Conservation (phyloP, 2,888 invertebrate species). For the Dynastes grantii region DNA sequence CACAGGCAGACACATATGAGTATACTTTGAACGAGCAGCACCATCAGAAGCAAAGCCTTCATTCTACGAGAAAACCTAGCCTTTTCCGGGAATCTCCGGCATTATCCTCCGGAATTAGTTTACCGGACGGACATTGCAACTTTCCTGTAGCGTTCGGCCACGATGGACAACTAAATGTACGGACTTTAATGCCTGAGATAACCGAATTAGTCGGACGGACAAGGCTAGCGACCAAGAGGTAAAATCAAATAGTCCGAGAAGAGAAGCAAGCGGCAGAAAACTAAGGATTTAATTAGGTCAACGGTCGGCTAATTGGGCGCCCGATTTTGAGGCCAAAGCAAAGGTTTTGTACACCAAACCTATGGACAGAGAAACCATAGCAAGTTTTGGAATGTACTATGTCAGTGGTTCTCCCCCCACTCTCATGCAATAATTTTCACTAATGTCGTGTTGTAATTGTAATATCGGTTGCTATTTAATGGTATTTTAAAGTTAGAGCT, state of each 20-base stretch:
- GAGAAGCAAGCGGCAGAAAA: slow-evolving; percentile 15
- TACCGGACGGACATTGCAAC: neutral
- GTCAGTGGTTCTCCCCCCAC: too few relatives aligned
- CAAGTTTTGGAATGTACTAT: too few relatives aligned
- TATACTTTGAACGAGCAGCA: neutral
- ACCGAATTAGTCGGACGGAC: slow-evolving; percentile 26
- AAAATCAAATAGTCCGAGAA: slow-evolving; percentile 32
- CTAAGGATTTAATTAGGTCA: slow-evolving; percentile 29
- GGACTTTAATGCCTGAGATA: slow-evolving; percentile 4
- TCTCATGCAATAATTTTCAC: too few relatives aligned
- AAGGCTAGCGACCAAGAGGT: slow-evolving; percentile 2
- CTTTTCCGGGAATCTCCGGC: slow-evolving; percentile 6
- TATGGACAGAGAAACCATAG: too few relatives aligned
- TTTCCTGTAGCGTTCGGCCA: neutral
- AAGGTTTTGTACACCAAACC: neutral
- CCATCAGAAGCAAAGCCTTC: neutral
- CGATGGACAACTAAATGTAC: neutral
- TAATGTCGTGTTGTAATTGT: too few relatives aligned
- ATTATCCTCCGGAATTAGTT: slow-evolving; percentile 2
- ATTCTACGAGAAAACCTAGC: slow-evolving; percentile 1
- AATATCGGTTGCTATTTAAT: too few relatives aligned
- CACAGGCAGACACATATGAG: neutral
- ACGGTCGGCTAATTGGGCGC: slow-evolving; percentile 16
- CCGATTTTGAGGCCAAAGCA: slow-evolving; percentile 4
- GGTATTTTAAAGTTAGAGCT: too few relatives aligned